Evolutionary conservation across 2,113 vertebrate genomes (phyloP).

Genomic region (Emydocephalus ijimae): DNA sequence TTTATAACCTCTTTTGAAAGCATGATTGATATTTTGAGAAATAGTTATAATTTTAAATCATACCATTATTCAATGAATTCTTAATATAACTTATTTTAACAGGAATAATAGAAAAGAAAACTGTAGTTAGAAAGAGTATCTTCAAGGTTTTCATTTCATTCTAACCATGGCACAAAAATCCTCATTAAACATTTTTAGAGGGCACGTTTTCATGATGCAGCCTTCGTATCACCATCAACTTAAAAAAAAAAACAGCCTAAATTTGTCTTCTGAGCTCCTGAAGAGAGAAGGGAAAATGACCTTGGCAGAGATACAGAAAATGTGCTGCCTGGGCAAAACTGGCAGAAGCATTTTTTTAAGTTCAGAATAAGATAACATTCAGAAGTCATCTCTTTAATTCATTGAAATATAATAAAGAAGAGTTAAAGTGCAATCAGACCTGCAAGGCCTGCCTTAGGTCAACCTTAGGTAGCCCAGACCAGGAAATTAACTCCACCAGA

Average conservation of each 20-base stretch:
- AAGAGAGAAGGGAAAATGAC: not conserved
- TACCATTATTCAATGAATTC: not conserved
- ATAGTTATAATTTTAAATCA: not conserved
- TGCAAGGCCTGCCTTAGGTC: not conserved
- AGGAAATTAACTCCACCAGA: not conserved
- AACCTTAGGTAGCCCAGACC: not conserved
- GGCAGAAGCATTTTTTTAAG: not conserved
- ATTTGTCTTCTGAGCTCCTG: not conserved
- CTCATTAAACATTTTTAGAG: not conserved
- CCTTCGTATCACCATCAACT: not conserved
- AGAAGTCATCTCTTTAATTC: not conserved
- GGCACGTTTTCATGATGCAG: not conserved
- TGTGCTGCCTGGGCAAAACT: not conserved
- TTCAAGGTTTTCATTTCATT: not conserved
- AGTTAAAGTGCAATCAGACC: not conserved
- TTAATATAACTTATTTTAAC: not conserved
- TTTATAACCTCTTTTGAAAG: not conserved
- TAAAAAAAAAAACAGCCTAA: not conserved
- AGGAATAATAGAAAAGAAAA: not conserved
- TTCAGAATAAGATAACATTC: not conserved
- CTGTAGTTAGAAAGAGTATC: not conserved
- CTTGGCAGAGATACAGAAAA: not conserved
- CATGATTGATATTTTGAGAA: not conserved
- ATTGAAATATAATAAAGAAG: not conserved
- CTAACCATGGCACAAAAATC: not conserved